These are phyloP conservation scores for Crotalus viridis DNA, from an alignment of 2,113 vertebrate species.

Conservation along the genomic window DNA sequence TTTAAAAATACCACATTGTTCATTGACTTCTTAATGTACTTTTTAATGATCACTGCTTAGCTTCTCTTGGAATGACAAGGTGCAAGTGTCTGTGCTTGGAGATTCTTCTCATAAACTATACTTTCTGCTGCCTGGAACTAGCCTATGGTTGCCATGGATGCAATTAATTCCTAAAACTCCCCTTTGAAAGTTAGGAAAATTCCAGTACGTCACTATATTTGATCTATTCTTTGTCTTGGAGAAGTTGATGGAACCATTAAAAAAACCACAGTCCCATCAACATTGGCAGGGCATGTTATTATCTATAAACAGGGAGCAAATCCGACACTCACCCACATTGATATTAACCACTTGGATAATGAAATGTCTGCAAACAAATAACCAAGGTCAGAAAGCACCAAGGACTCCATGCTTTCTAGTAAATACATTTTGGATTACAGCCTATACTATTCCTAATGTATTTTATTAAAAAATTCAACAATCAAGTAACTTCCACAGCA, in stretches of 20 bases:
- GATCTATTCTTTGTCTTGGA: background rate
- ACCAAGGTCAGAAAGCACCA: too few relatives aligned
- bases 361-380: too few relatives aligned
- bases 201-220: background rate
- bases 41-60: background rate
- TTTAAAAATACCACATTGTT: background rate
- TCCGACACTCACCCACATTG: background rate
- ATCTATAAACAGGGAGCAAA: background rate
- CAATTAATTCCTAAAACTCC: background rate
- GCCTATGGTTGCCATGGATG: background rate
- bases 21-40: background rate
- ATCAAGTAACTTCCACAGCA: background rate
- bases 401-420: background rate
- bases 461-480: background rate
- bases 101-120: background rate
- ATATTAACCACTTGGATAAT: too few relatives aligned
- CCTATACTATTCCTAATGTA: background rate
- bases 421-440: background rate
- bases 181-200: background rate
- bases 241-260: background rate
- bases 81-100: background rate
- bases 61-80: background rate
- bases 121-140: background rate
- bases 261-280: too few relatives aligned
- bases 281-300: too few relatives aligned